Evolutionary conservation across 1,140 invertebrate species (phyloP), one percentile per base, ranked within the genome.

Genomic region (Diorhabda carinulata): DNA sequence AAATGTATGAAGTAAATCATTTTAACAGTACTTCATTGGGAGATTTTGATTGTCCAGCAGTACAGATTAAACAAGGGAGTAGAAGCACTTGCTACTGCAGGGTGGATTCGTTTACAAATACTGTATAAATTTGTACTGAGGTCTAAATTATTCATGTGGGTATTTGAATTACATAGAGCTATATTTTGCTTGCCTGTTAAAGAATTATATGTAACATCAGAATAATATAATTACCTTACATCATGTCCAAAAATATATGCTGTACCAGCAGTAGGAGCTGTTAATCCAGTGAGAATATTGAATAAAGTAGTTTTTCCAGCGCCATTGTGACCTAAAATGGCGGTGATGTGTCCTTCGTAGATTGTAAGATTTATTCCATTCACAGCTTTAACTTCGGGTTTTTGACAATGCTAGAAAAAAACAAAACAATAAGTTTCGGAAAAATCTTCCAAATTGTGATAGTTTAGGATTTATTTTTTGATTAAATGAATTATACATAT

Each of bases 251-350:
- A 92, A 10, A 95, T 88, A 67, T 88, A 87, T 2, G 90, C 92
- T 41, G 87, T 88, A 2, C 95, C 95, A 74, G 86, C 84, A 61
- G 85, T 87, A 7, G 89, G 89, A 9, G 88, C 83, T 1, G 92
- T 91, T 7, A 96, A 82, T 2, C 94, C 95, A 2, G 91, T 93
- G 2, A 97, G 80, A 71, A 97, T 93, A 74, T 94, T 94, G 77
- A 95, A 92, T 1, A 94, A 81, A 0, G 92, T 94, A 2, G 92
- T 93, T 81, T 94, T 95, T 2, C 92, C 92, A 3, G 95, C 94
- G 0, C 94, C 94, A 80, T 96, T 96, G 78, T 95, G 94, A 0
- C 94, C 95, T 57, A 97, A 82, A 59, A 97, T 86, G 4, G 90
- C 90, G 3, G 94, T 96, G 69, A 97, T 93, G 80, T 94, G 91